A percentile compares a stretch with the other conserved stretches of the same genome.
Conservation (phyloP, 2,113 vertebrate species). For the Pluvialis apricaria region DNA sequence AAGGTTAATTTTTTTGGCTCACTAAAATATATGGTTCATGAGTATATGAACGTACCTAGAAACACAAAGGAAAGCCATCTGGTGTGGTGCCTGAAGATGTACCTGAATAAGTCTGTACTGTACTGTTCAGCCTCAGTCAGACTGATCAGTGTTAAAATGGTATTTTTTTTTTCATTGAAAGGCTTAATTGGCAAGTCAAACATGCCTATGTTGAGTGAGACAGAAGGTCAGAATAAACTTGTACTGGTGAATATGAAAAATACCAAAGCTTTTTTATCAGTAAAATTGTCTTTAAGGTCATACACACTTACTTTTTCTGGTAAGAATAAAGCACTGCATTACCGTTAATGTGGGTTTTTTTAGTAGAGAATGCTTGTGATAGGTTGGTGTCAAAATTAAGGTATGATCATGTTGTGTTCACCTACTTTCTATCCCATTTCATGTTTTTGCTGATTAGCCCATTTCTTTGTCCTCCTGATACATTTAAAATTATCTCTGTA, state of each 20-base stretch:
- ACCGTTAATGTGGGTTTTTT: not conserved
- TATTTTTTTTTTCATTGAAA: not conserved
- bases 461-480: not conserved
- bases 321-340: not conserved
- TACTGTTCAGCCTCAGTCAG: not conserved
- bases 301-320: accelerated
- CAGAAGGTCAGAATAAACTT: not conserved
- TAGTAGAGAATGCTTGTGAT: not conserved
- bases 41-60: not conserved
- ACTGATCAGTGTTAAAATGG: not conserved
- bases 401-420: not conserved
- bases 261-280: not conserved
- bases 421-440: not conserved
- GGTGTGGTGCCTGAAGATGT: not conserved
- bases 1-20: not conserved
- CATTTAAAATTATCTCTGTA: not conserved
- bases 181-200: not conserved
- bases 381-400: not conserved
- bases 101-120: not conserved
- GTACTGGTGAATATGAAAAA: not conserved
- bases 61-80: not conserved
- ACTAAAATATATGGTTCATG: not conserved
- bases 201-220: not conserved
- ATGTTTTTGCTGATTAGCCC: not conserved
- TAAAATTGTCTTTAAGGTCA: not conserved